phyloP scores from a whole-genome alignment of 92 coral and sea anemone genomes.

The Porites rus region DNA sequence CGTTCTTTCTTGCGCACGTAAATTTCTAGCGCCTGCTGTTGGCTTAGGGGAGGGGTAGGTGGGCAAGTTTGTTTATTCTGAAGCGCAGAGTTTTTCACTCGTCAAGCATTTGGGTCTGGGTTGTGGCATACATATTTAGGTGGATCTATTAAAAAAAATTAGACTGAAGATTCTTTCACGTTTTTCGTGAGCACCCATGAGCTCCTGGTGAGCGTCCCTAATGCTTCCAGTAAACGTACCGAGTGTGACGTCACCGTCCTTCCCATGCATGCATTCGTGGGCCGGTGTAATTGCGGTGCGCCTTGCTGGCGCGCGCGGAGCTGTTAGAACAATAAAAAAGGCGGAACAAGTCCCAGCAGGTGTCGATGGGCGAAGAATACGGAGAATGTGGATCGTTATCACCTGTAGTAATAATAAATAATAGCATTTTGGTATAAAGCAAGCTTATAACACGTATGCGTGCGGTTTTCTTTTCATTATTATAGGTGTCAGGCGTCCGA shows the following conservation, averaged over 20 bases:
- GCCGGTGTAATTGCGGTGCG: constrained; percentile 30
- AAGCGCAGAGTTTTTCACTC: no score
- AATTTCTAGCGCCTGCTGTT: no score
- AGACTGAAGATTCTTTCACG: no score
- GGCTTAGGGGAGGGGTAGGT: no score
- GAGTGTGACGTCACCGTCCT: constrained; percentile 13
- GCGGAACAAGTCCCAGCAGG: constrained; percentile 41
- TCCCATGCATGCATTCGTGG: not conserved
- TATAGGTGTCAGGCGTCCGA: not conserved
- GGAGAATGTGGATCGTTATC: constrained; percentile 21
- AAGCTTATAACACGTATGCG: constrained; percentile 1
- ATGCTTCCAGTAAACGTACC: not conserved
- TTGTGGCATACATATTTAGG: no score
- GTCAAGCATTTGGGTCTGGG: no score
- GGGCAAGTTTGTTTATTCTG: no score
- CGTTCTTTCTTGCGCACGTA: no score
- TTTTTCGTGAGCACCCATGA: no score
- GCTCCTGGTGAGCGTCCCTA: no score
- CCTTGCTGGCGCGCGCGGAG: constrained; percentile 29
- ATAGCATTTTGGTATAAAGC: not conserved
- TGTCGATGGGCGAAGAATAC: not conserved
- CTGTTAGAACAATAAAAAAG: constrained; percentile 8
- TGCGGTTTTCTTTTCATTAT: not conserved
- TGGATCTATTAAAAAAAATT: no score
- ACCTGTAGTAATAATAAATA: constrained; percentile 24